phyloP scores from a whole-genome alignment of 1,140 invertebrate genomes.

The Atta cephalotes region DNA sequence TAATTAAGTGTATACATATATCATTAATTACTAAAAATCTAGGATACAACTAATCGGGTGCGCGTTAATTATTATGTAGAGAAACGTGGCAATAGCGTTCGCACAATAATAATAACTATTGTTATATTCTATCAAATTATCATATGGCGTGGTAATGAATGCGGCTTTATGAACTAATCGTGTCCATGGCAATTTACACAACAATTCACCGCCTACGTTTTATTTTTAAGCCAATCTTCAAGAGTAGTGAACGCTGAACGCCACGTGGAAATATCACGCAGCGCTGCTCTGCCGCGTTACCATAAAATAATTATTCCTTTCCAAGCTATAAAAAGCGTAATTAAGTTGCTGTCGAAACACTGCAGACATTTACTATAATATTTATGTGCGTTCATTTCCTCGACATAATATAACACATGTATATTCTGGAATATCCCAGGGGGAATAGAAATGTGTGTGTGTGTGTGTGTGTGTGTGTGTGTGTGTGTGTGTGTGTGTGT shows the following conservation, averaged over 20 bases:
- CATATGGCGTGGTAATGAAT: constrained; percentile 21
- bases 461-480: too few relatives aligned
- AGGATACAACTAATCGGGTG: neutral
- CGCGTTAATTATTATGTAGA: constrained; percentile 12
- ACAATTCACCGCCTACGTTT: constrained; percentile 24
- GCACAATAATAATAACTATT: constrained; percentile 8
- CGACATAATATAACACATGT: neutral
- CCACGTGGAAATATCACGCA: constrained; percentile 39
- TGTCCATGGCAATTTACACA: constrained; percentile 35
- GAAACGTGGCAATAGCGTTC: neutral
- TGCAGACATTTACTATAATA: constrained; percentile 1
- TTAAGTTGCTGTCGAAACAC: constrained; percentile 43
- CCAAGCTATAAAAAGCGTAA: constrained; percentile 16
- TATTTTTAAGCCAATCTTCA: constrained; percentile 33
- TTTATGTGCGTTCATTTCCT: constrained; percentile 9
- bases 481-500: too few relatives aligned
- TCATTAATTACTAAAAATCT: constrained; percentile 56
- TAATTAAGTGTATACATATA: constrained; percentile 36
- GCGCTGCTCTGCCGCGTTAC: neutral
- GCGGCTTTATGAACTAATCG: constrained; percentile 44
- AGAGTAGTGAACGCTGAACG: constrained; percentile 2
- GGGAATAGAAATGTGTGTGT: neutral
- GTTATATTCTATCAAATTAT: constrained; percentile 50
- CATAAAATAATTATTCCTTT: constrained; percentile 48
- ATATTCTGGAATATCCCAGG: neutral